These are phyloP conservation scores for Ochropacha duplaris DNA, from an alignment of 2,888 invertebrate genomes.

Conservation along the genomic window DNA sequence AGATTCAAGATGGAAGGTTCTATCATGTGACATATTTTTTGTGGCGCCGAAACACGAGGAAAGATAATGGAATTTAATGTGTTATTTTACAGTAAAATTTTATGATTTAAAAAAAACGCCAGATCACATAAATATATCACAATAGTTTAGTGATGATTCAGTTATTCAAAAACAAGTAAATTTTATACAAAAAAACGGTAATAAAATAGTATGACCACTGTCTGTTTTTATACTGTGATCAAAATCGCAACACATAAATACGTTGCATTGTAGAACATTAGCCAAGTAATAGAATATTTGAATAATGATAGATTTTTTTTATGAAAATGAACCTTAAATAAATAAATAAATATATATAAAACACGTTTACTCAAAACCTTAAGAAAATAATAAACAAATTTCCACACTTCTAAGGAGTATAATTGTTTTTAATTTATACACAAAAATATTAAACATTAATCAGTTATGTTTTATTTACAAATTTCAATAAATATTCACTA, in stretches of 20 bases:
- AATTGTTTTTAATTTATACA: not conserved
- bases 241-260: not conserved
- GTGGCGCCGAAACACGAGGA: not conserved
- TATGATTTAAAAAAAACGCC: too few species aligned
- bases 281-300: too few species aligned
- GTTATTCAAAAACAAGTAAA: too few species aligned
- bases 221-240: not conserved
- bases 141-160: too few species aligned
- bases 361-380: too few species aligned
- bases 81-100: not conserved
- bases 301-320: too few species aligned
- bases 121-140: too few species aligned
- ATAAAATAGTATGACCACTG: not conserved
- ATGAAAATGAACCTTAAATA: too few species aligned
- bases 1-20: not conserved
- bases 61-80: not conserved
- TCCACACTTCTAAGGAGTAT: not conserved
- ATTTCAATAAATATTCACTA: constrained; percentile 7
- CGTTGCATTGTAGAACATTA: not conserved
- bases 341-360: too few species aligned
- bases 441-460: not conserved
- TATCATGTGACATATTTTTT: not conserved
- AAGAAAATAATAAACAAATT: not conserved
- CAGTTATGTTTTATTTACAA: constrained; percentile 5
- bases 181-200: too few species aligned